Evolutionary conservation across 2,797 vertebrate species (phyloP).

Genomic region (Hippopotamyrus pictus): DNA sequence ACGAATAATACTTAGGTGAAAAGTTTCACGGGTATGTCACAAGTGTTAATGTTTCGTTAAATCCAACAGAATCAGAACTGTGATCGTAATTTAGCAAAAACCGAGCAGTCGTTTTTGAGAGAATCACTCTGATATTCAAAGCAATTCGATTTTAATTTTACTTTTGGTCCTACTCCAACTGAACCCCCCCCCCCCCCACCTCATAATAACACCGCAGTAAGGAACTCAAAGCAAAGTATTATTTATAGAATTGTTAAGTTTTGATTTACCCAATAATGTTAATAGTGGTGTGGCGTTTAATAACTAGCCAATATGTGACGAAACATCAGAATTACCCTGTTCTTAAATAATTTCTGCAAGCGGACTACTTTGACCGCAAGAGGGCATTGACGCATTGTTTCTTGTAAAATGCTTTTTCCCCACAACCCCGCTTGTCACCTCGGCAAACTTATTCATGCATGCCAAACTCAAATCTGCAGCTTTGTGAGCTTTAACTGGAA

Average conservation of each 20-base stretch:
- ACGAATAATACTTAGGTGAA: neutral
- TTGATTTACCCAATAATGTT: neutral
- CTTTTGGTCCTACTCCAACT: neutral
- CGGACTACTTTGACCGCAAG: constrained; percentile 7
- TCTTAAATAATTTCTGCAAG: neutral
- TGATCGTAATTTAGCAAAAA: neutral
- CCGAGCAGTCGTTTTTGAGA: neutral
- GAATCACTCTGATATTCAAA: neutral
- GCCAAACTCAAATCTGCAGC: neutral
- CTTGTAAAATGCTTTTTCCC: neutral
- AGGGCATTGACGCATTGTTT: constrained; percentile 14
- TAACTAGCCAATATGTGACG: neutral
- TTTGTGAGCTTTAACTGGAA: neutral
- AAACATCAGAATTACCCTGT: neutral
- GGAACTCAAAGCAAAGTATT: neutral
- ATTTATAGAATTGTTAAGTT: neutral
- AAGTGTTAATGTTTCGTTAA: neutral
- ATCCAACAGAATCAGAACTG: neutral
- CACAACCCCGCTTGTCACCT: neutral
- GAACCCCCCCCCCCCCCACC: neutral
- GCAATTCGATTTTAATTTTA: neutral
- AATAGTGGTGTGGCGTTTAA: neutral
- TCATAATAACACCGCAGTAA: neutral
- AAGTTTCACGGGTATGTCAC: neutral
- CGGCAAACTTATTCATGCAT: neutral